Evolutionary conservation across 2,888 invertebrate species (phyloP), one percentile per base, ranked within the genome.

Genomic region (Notocelia uddmanniana): DNA sequence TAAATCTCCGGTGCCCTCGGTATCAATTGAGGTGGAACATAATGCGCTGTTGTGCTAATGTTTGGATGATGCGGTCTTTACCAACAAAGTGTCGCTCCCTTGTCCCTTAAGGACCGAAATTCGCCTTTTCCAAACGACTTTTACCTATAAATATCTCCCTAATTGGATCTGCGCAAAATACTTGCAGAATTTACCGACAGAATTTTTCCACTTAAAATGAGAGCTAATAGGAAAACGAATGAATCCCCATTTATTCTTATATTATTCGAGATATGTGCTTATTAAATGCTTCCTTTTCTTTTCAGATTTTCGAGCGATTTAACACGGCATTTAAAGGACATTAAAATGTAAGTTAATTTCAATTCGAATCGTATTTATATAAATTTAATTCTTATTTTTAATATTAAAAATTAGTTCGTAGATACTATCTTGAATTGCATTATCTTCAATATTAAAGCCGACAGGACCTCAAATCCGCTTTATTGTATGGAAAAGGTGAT

Each of bases 121-220:
- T 64, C 37, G 76, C 73, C 76, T 77, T 77, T 75, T 76, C 76
- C 59, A 76, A 78, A 74, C 64, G 72, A 63, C 10, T 71, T 66
- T 76, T 45, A n/a, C 75, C 68, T 69, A 58, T 66, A 74, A 62
- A 72, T 69, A 69, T 77, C 75, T 63, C 75, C 72, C 74, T 81
- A 81, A 83, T 81, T 81, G 81, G 79, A 78, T 75, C 76, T 73
- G 72, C 11, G 69, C 70, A 76, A 76, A 81, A 77, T 77, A 76
- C 76, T 74, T 77, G 76, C 75, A 77, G 78, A 74, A 80, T 78
- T 81, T 79, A 81, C 77, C 75, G 68, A 71, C 76, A 77, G 74
- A 77, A 81, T 79, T 80, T 81, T 63, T 74, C 75, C 71, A 76
- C 75, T 79, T 76, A 76, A 77, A 64, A 78, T 81, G 76, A 76